Evolutionary conservation across 2,888 invertebrate species (phyloP).

Genomic region (Blomia tropicalis): DNA sequence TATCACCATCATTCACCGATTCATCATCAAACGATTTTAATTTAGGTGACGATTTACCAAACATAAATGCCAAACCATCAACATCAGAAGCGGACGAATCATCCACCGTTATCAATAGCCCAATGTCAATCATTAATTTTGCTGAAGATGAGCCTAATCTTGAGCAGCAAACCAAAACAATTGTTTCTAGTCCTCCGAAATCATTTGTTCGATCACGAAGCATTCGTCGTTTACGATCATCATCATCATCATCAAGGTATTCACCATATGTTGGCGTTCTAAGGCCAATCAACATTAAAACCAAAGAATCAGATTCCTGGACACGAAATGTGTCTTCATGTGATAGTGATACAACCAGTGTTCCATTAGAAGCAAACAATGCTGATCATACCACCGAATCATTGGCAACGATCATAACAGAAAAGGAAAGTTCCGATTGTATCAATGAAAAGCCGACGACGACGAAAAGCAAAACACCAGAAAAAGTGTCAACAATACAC

Average conservation of each 20-base stretch:
- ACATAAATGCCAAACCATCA: too few relatives aligned
- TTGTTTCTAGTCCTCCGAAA: neutral
- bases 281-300: neutral
- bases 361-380: too few relatives aligned
- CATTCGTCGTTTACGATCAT: neutral
- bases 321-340: neutral
- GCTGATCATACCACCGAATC: neutral
- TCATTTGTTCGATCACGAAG: neutral
- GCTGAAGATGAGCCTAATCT: too few relatives aligned
- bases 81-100: too few relatives aligned
- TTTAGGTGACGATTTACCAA: too few relatives aligned
- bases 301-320: neutral
- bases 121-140: too few relatives aligned
- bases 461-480: neutral
- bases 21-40: too few relatives aligned
- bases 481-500: neutral
- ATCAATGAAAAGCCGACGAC: neutral
- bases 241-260: too few relatives aligned
- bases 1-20: conserved; percentile 3
- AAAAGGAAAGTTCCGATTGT: neutral
- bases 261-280: neutral
- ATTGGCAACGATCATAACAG: neutral
- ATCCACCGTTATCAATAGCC: too few relatives aligned
- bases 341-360: neutral
- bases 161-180: too few relatives aligned